phyloP scores from a whole-genome alignment of 2,113 vertebrate species.

The Ptilorrhoa leucosticta region DNA sequence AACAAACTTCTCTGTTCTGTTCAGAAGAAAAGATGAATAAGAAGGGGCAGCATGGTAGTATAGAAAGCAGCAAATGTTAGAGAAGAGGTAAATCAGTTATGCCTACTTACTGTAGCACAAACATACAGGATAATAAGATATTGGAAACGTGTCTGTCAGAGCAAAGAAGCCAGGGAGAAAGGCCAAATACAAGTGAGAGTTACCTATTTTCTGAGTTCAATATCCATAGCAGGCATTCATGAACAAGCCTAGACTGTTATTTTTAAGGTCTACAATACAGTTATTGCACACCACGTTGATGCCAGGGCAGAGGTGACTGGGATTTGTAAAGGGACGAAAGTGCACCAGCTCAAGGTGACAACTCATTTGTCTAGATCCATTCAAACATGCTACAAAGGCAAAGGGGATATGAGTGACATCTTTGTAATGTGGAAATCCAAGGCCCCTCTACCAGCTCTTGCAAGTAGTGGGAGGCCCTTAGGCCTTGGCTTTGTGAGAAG shows the following conservation, averaged over 20 bases:
- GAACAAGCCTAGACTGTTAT: neutral
- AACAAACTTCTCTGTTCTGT: neutral
- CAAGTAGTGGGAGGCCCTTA: neutral
- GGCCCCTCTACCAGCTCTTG: neutral
- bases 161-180: conserved; percentile 6
- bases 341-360: neutral
- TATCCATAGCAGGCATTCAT: neutral
- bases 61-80: neutral
- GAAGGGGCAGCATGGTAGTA: neutral
- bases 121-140: conserved; percentile 13
- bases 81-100: conserved; percentile 25
- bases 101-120: conserved; percentile 12
- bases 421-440: neutral
- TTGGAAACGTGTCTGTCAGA: conserved; percentile 27
- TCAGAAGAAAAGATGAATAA: conserved; percentile 8
- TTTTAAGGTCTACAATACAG: neutral
- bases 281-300: neutral
- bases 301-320: neutral
- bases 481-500: neutral
- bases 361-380: neutral
- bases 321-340: conserved; percentile 6
- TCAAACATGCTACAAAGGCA: neutral
- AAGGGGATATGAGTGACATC: neutral
- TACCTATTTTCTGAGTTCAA: neutral
- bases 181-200: neutral